A percentile compares a stretch with the other conserved stretches of the same genome.
Conservation (phyloP, 2,113 vertebrate genomes). For the Psettodes erumei region DNA sequence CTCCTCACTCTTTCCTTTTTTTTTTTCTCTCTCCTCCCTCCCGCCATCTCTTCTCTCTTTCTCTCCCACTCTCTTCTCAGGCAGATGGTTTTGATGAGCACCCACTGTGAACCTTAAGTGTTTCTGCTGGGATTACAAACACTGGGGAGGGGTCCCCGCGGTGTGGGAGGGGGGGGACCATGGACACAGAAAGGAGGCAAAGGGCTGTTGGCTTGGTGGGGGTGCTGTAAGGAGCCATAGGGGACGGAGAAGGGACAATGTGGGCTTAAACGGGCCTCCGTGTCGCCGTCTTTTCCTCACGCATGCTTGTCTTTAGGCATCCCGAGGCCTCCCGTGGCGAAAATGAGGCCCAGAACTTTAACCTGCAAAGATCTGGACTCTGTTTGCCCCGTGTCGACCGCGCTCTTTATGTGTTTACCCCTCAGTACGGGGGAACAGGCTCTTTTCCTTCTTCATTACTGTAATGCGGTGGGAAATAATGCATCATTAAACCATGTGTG, state of each 20-base stretch:
- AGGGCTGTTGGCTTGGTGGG: slow-evolving; percentile 79
- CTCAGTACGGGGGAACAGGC: slow-evolving; percentile 14
- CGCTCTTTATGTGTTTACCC: slow-evolving; percentile 53
- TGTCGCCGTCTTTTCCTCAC: slow-evolving; percentile 72
- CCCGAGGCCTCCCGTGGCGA: slow-evolving; percentile 68
- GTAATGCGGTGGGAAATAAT: slow-evolving; percentile 32
- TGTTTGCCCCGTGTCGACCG: slow-evolving; percentile 51
- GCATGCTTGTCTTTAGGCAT: slow-evolving; percentile 80
- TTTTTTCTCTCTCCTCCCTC: slow-evolving; percentile 49
- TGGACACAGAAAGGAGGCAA: slow-evolving; percentile 77
- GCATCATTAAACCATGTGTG: slow-evolving; percentile 27
- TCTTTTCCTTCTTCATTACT: slow-evolving; percentile 16
- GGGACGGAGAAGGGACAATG: slow-evolving; percentile 77
- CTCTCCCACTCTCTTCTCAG: slow-evolving; percentile 89
- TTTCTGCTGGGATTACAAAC: slow-evolving; percentile 99
- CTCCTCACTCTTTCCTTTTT: slow-evolving; percentile 71
- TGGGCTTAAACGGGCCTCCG: slow-evolving; percentile 80
- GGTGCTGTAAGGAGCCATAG: slow-evolving; percentile 75
- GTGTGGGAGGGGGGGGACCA: slow-evolving; percentile 87
- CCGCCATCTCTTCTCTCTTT: slow-evolving; percentile 80
- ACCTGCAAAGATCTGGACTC: slow-evolving; percentile 67
- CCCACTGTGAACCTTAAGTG: slow-evolving; percentile 99
- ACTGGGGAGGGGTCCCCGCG: slow-evolving; percentile 90
- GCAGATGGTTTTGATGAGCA: slow-evolving; percentile 99
- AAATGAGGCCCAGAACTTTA: slow-evolving; percentile 78